phyloP scores from a whole-genome alignment of 2,888 invertebrate species.

The Andrena praecox region DNA sequence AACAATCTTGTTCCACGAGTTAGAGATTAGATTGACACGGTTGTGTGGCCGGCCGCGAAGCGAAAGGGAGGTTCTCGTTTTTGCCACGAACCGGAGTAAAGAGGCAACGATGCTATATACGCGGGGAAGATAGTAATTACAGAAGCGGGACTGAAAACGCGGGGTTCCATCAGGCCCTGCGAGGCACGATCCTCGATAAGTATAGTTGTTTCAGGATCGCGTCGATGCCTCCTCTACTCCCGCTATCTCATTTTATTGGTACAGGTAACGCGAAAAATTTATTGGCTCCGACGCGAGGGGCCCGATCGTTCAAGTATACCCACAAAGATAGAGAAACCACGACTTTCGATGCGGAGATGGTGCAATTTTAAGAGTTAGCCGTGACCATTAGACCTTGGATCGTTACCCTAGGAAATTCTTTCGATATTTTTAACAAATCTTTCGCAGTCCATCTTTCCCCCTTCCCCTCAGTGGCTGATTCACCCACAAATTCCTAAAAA shows the following conservation, averaged over 20 bases:
- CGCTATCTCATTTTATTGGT: conserved; percentile 83
- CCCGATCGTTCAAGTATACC: conserved; percentile 48
- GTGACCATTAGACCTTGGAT: conserved; percentile 30
- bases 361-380: conserved; percentile 44
- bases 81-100: conserved; percentile 67
- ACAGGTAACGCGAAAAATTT: conserved; percentile 81
- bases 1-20: background rate
- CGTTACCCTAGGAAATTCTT: conserved; percentile 36
- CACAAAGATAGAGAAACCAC: conserved; percentile 51
- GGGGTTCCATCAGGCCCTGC: conserved; percentile 80
- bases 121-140: conserved; percentile 83
- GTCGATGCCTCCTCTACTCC: conserved; percentile 81
- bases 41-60: background rate
- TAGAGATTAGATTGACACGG: conserved; percentile 23
- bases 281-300: conserved; percentile 66
- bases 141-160: conserved; percentile 82
- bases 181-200: conserved; percentile 84
- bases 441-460: background rate
- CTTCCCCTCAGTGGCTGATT: background rate
- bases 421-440: background rate
- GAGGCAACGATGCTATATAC: conserved; percentile 65
- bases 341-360: conserved; percentile 35
- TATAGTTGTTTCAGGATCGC: conserved; percentile 84
- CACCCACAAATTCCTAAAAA: background rate
- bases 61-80: conserved; percentile 52